Evolutionary conservation across 1,140 invertebrate species (phyloP).

Genomic region (Argopecten irradians): DNA sequence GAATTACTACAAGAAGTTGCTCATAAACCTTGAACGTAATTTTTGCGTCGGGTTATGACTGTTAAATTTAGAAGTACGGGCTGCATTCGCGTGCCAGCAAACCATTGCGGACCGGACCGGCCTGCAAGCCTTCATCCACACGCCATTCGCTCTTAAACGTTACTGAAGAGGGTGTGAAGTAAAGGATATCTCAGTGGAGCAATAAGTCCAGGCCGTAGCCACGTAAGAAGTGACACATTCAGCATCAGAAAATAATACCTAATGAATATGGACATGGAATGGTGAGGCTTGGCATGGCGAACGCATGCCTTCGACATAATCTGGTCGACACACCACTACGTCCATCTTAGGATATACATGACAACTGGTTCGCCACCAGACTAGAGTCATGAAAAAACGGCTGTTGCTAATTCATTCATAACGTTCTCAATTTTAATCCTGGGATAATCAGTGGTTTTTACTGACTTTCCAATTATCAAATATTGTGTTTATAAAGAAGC

Average conservation of each 20-base stretch:
- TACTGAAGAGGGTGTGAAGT: neutral
- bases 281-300: neutral
- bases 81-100: neutral
- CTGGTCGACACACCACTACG: neutral
- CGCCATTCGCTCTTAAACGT: neutral
- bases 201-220: neutral
- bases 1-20: neutral
- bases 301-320: neutral
- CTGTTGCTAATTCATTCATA: too few relatives aligned
- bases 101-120: neutral
- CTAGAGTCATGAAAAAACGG: neutral
- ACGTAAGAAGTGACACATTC: neutral
- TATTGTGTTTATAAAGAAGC: too few relatives aligned
- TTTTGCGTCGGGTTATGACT: neutral
- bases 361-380: neutral
- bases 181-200: neutral
- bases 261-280: constrained; percentile 22
- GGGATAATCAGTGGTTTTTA: too few relatives aligned
- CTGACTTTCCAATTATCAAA: too few relatives aligned
- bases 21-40: neutral
- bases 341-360: neutral
- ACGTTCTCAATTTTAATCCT: too few relatives aligned
- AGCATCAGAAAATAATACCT: constrained; percentile 10
- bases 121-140: constrained; percentile 13
- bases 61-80: neutral